Base-by-base conservation (phyloP, 2,888 invertebrate species). In the Andrena camellia region DNA sequence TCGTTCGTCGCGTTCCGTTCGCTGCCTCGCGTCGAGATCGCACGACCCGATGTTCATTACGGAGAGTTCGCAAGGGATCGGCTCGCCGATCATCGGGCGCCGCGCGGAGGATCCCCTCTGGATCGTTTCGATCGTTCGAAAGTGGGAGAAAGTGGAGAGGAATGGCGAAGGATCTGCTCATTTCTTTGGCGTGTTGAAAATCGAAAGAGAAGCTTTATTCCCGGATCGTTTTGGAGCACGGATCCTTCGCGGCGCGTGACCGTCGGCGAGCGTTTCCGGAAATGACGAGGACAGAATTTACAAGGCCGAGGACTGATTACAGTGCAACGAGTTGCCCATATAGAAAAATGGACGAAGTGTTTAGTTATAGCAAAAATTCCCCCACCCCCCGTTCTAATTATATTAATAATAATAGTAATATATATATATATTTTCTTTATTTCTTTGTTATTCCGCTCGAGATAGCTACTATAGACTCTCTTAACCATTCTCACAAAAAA, bases 321-420 rank as follows among this genome's bases (percentile, higher is more conserved):
- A 86, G 89, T 89, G 90, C 90, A 90, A 89, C 89, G 90, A 90
- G 87, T 86, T 89, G 91, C 90, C 90, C 89, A 90, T 88, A 91
- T 92, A 91, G 91, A 91, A 92, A 92, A 92, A 90, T 91, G 91
- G 90, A 92, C 91, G 88, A 90, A 90, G 88, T 90, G 86, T 88
- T 67, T 81, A 87, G 84, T 91, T 86, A 90, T 91, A 91, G 90
- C 90, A 91, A 91, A 90, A 89, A 84, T 89, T 71, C 71, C 81
- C 79, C 70, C 78, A 50, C 77, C 68, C 52, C 67, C 60, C 48
- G 75, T 78, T 76, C 72, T 84, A 83, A 77, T 81, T 67, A 64
- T 77, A 71, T 78, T 66, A 67, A 62, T 71, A 76, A 82, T 75
- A 70, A 81, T 81, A 80, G 62, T 76, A 62, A 76, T 82, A 76